Conservation (phyloP, 1,140 invertebrate genomes). For the Diorhabda elongata region DNA sequence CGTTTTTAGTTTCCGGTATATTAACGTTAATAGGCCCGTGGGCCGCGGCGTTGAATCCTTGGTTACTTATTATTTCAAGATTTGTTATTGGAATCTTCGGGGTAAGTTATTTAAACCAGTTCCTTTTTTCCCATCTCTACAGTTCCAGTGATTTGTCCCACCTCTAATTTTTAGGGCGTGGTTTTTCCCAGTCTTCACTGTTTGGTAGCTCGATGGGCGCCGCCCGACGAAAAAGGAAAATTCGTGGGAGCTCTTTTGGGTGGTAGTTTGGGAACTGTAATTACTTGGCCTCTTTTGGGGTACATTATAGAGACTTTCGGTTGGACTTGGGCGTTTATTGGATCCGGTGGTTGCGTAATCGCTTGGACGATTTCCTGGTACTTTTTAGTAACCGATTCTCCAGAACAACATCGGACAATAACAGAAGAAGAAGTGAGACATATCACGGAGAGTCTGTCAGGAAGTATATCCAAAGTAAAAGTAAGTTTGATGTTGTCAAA, state of each 20-base stretch:
- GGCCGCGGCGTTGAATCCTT: constrained; percentile 58
- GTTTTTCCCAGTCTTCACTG: constrained; percentile 69
- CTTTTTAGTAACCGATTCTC: constrained; percentile 64
- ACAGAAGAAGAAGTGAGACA: constrained; percentile 68
- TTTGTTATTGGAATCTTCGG: constrained; percentile 64
- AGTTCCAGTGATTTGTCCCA: background rate
- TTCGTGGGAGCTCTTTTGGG: constrained; percentile 70
- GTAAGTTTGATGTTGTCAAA: constrained; percentile 29
- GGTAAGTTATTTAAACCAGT: constrained; percentile 46
- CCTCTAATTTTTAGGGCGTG: constrained; percentile 54
- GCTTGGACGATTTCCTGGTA: constrained; percentile 63
- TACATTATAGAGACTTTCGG: constrained; percentile 60
- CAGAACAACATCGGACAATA: constrained; percentile 70
- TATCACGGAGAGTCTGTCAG: constrained; percentile 62
- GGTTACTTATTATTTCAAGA: constrained; percentile 57
- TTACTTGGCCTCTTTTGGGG: constrained; percentile 70
- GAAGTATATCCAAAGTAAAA: constrained; percentile 52
- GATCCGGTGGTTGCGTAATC: constrained; percentile 61
- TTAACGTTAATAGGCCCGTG: constrained; percentile 66
- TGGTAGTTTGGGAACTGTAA: constrained; percentile 70
- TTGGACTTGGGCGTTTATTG: constrained; percentile 71
- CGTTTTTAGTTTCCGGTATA: constrained; percentile 61
- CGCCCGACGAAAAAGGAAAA: constrained; percentile 70
- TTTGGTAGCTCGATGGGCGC: constrained; percentile 68
- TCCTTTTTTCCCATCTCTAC: no score